Evolutionary conservation across 2,888 invertebrate genomes (phyloP).

Genomic region (Anoncus sp.): DNA sequence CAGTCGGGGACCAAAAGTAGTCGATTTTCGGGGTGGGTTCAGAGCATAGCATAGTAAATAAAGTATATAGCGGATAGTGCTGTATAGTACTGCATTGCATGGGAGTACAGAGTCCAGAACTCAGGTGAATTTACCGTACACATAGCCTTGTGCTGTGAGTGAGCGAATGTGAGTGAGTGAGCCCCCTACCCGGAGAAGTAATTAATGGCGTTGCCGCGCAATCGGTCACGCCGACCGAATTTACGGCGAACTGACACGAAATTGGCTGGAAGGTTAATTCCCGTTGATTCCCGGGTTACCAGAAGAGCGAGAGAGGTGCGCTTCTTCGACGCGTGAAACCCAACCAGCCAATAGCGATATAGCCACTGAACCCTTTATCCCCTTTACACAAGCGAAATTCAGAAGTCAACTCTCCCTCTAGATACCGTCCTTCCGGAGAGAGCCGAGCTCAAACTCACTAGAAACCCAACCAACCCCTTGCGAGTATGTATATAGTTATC

Average conservation of each 20-base stretch:
- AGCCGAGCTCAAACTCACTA: conserved; percentile 25
- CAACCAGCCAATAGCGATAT: conserved; percentile 57
- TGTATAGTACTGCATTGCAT: neutral
- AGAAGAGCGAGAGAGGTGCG: conserved; percentile 35
- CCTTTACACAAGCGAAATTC: conserved; percentile 50
- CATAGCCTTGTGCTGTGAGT: conserved; percentile 14
- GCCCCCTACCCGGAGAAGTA: conserved; percentile 49
- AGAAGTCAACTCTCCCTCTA: conserved; percentile 41
- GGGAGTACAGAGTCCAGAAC: conserved; percentile 34
- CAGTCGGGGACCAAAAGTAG: neutral
- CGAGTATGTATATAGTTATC: conserved; percentile 7
- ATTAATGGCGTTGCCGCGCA: conserved; percentile 65
- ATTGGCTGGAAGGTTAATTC: conserved; percentile 66
- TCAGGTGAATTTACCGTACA: conserved; percentile 53
- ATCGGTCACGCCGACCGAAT: conserved; percentile 64
- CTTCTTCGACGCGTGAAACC: conserved; percentile 62
- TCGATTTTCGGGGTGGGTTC: neutral
- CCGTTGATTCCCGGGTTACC: conserved; percentile 60
- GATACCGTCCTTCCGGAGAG: conserved; percentile 18
- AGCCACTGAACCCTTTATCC: conserved; percentile 54
- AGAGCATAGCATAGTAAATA: neutral
- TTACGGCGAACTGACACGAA: conserved; percentile 64
- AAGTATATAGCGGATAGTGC: neutral
- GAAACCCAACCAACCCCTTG: conserved; percentile 26
- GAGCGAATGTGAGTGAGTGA: conserved; percentile 48